These are phyloP conservation scores for Plestiodon gilberti DNA, from an alignment of 2,113 vertebrate species.

Conservation along the genomic window DNA sequence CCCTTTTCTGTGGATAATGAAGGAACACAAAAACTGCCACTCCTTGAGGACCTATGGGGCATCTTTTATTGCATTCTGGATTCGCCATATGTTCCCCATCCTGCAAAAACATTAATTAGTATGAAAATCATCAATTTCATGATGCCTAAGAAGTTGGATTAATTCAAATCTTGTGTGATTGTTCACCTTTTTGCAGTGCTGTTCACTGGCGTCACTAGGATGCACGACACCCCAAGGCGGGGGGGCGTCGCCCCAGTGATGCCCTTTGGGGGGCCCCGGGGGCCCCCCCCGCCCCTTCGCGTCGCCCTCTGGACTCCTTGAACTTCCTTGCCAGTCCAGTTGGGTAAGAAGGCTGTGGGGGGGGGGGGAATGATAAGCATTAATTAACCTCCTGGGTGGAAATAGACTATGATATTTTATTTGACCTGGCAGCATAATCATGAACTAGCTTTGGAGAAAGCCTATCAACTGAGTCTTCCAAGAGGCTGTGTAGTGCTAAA, in stretches of 20 bases:
- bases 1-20: constrained; percentile 4
- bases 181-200: no score
- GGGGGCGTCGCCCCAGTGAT: no score
- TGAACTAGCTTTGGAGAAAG: neutral
- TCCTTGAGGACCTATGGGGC: neutral
- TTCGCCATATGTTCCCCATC: neutral
- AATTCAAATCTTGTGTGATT: no score
- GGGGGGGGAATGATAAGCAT: neutral
- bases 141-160: neutral
- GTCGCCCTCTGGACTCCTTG: no score
- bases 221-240: no score
- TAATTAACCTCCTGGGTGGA: neutral
- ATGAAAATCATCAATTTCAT: neutral
- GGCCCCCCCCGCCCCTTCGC: no score
- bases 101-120: neutral
- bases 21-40: neutral
- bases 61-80: neutral
- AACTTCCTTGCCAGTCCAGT: neutral
- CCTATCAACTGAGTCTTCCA: neutral
- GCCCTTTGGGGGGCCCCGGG: no score
- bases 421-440: neutral
- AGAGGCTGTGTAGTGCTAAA: no score
- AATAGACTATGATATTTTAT: neutral
- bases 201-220: no score
- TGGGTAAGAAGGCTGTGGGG: neutral